Percentiles rank a stretch among this genome's conserved stretches.
These are phyloP conservation scores for Caprella mutica DNA, from an alignment of 2,888 invertebrate species.

Conservation along the genomic window DNA sequence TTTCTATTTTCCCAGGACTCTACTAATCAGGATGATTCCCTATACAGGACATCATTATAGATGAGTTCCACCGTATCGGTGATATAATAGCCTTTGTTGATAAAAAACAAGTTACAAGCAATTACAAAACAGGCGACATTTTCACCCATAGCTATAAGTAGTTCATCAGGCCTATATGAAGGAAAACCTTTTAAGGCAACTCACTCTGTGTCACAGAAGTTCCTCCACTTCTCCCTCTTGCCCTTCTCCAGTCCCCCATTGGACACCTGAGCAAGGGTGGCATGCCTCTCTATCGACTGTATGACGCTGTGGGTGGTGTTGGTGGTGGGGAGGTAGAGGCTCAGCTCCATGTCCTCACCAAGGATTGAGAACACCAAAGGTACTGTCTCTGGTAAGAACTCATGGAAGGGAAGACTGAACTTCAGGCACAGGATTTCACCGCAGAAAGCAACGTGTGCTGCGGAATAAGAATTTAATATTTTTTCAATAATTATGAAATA, in stretches of 20 bases:
- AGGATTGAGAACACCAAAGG: constrained; percentile 78
- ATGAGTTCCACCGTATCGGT: too few species aligned
- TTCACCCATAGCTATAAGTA: too few species aligned
- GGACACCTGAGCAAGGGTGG: constrained; percentile 68
- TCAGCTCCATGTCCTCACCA: constrained; percentile 84
- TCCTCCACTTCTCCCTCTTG: constrained; percentile 57
- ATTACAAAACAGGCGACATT: too few species aligned
- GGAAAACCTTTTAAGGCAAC: too few species aligned
- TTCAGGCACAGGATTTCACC: constrained; percentile 72
- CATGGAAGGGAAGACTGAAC: constrained; percentile 84
- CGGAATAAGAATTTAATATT: constrained; percentile 33
- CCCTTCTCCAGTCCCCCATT: constrained; percentile 49
- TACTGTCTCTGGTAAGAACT: constrained; percentile 81
- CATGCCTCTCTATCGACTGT: constrained; percentile 72
- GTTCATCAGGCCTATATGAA: too few species aligned
- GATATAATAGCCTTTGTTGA: too few species aligned
- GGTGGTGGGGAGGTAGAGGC: constrained; percentile 79
- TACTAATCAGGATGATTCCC: too few species aligned
- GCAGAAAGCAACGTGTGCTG: constrained; percentile 74
- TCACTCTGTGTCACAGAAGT: constrained; percentile 58
- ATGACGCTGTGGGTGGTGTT: constrained; percentile 75
- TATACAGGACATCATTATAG: too few species aligned
- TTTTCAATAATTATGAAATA: not conserved
- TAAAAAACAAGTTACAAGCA: too few species aligned
- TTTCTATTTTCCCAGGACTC: too few species aligned